phyloP scores from a whole-genome alignment of 92 coral and sea anemone species.

The Heteractis magnifica region DNA sequence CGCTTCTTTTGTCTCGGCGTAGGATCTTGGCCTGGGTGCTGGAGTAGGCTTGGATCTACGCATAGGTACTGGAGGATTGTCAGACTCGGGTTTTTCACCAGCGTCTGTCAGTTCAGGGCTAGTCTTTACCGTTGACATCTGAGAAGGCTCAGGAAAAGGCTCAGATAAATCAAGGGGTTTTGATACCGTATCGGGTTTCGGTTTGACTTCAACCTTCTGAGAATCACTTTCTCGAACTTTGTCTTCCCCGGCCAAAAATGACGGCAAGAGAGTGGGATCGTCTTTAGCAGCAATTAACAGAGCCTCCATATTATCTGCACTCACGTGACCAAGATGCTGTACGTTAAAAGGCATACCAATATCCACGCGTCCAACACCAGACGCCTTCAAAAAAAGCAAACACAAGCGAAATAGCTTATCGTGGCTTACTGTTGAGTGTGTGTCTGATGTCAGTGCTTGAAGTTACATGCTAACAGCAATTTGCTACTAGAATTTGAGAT shows the following conservation, averaged over 20 bases:
- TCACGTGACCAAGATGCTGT: slow-evolving; percentile 89
- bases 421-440: not conserved
- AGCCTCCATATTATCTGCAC: slow-evolving; percentile 90
- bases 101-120: not conserved
- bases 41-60: slow-evolving; percentile 54
- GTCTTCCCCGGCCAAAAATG: slow-evolving; percentile 49
- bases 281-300: slow-evolving; percentile 81
- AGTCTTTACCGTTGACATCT: not conserved
- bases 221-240: slow-evolving; percentile 1
- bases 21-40: slow-evolving; percentile 60
- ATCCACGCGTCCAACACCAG: slow-evolving; percentile 43
- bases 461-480: too few relatives aligned
- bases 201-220: not conserved
- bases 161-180: not conserved
- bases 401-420: not conserved
- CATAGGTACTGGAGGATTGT: slow-evolving; percentile 37
- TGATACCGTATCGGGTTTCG: not conserved
- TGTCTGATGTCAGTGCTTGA: not conserved
- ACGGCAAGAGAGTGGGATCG: slow-evolving; percentile 79
- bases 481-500: not conserved
- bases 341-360: slow-evolving; percentile 93
- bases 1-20: slow-evolving; percentile 17
- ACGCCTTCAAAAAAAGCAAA: slow-evolving; percentile 15
- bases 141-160: not conserved
- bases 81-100: not conserved